Base-by-base conservation (phyloP, 92 coral and sea anemone genomes). In the Palythoa grandiflora region DNA sequence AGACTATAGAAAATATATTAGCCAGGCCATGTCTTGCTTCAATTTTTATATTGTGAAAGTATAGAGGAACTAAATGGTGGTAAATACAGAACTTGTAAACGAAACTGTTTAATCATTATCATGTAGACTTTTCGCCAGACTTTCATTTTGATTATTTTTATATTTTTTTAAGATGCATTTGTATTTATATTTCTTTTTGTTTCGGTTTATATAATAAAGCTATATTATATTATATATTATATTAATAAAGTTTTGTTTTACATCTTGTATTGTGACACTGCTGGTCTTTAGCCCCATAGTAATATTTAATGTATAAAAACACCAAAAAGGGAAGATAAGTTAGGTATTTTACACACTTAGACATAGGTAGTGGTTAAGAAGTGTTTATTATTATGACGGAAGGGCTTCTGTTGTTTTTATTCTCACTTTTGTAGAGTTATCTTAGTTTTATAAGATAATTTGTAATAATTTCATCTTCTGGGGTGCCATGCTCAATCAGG, bases 1-100 rank as follows among this genome's bases (percentile, higher is more conserved):
- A 88, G 15, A 79, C 50, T 9, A 80, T 65, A 28, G 86, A 70
- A 54, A 88, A 15, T 10, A 57, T 38, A 78, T 71, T 57, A 3
- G 84, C 84, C 55, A 61, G 10, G 70, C 84, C 84, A 39, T 9
- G 5, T 16, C 54, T 78, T 60, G 35, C 52, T 38, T 78, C 84
- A 11, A 28, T 9, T 11, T 20, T 38, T 78, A 35, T 38, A 38
- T 78, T 78, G 36, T 38, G 54, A 36, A 78, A 19, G 37, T 40
- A 38, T 9, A 78, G 84, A 61, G 71, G 71, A 37, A 53, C 84
- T 78, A 78, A 38, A 78, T 59, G 65, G 17, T 59, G 44, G 75
- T 21, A 70, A 28, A 70, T 38, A 70, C 17, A 70, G 44, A 20
- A 21, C 44, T 70, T 70, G 38, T 70, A 70, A 70, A 70, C 65